Evolutionary conservation across 2,888 invertebrate genomes (phyloP).

Genomic region (Eledona agricola): DNA sequence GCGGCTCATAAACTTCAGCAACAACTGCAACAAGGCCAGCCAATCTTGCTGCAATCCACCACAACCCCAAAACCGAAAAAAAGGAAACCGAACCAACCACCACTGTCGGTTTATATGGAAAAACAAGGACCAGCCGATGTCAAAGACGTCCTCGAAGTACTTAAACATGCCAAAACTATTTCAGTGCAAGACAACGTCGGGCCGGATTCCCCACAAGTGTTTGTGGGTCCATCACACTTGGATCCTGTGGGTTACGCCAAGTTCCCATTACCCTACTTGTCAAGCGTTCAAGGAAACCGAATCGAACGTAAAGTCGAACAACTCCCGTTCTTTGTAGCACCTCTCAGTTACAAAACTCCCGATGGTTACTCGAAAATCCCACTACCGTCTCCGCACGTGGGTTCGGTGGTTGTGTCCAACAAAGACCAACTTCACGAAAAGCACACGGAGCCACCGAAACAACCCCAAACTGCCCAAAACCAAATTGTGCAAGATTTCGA

Average conservation of each 20-base stretch:
- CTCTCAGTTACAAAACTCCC: slow-evolving; percentile 84
- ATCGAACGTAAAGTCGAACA: slow-evolving; percentile 77
- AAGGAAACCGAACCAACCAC: slow-evolving; percentile 83
- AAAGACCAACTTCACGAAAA: slow-evolving; percentile 43
- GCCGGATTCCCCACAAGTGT: slow-evolving; percentile 77
- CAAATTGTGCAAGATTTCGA: slow-evolving; percentile 31
- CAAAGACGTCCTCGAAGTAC: slow-evolving; percentile 73
- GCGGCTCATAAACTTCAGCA: slow-evolving; percentile 59
- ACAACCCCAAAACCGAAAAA: slow-evolving; percentile 64
- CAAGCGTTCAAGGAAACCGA: slow-evolving; percentile 73
- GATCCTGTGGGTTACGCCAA: slow-evolving; percentile 77
- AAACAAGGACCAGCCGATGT: slow-evolving; percentile 69
- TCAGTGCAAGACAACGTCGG: slow-evolving; percentile 80
- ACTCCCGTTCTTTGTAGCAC: slow-evolving; percentile 86
- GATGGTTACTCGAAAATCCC: slow-evolving; percentile 86
- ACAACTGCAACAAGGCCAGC: slow-evolving; percentile 52
- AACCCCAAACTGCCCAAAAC: slow-evolving; percentile 24
- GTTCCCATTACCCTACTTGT: slow-evolving; percentile 84
- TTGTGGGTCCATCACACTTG: slow-evolving; percentile 82
- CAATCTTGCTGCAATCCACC: slow-evolving; percentile 49
- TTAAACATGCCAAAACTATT: slow-evolving; percentile 77
- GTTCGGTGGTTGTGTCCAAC: slow-evolving; percentile 76
- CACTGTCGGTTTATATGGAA: slow-evolving; percentile 82
- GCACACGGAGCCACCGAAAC: slow-evolving; percentile 33
- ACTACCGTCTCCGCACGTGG: slow-evolving; percentile 86